Conservation (phyloP, 2,797 vertebrate species). For the Brachyrhaphis roseni region DNA sequence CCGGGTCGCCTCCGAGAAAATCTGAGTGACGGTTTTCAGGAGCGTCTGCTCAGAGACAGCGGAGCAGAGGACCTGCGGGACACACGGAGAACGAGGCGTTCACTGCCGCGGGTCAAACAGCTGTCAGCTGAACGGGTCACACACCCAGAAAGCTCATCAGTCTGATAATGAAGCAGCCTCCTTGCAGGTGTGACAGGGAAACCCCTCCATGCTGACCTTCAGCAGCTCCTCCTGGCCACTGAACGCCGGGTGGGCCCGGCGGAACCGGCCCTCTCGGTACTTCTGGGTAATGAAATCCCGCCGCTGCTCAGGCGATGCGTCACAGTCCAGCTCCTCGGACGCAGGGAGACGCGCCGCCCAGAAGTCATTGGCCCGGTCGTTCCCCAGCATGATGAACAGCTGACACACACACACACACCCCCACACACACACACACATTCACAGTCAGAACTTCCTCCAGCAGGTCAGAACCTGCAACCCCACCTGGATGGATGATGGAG, state of each 20-base stretch:
- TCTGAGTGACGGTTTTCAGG: slow-evolving; percentile 90
- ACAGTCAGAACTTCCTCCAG: neutral
- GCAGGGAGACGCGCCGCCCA: slow-evolving; percentile 83
- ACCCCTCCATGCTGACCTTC: slow-evolving; percentile 80
- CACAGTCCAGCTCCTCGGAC: slow-evolving; percentile 82
- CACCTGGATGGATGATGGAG: neutral
- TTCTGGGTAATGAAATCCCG: slow-evolving; percentile 89
- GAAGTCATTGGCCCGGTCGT: slow-evolving; percentile 93
- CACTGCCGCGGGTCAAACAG: neutral
- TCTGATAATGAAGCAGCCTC: neutral
- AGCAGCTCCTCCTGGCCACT: slow-evolving; percentile 88
- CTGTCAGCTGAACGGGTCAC: neutral
- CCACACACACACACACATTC: neutral
- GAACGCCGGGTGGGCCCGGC: slow-evolving; percentile 83
- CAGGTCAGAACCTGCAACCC: neutral
- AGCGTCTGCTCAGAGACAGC: slow-evolving; percentile 90
- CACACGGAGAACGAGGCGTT: neutral
- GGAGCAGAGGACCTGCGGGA: slow-evolving; percentile 83
- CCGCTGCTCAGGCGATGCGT: slow-evolving; percentile 82
- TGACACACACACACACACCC: slow-evolving; percentile 47
- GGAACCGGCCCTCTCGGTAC: slow-evolving; percentile 89
- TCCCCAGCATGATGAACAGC: slow-evolving; percentile 96
- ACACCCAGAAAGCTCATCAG: neutral
- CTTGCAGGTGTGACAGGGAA: neutral
- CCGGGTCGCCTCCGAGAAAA: slow-evolving; percentile 84